A percentile compares a stretch with the other conserved stretches of the same genome.
Conservation (phyloP, 2,888 invertebrate genomes). For the Chromoteleia sp. region DNA sequence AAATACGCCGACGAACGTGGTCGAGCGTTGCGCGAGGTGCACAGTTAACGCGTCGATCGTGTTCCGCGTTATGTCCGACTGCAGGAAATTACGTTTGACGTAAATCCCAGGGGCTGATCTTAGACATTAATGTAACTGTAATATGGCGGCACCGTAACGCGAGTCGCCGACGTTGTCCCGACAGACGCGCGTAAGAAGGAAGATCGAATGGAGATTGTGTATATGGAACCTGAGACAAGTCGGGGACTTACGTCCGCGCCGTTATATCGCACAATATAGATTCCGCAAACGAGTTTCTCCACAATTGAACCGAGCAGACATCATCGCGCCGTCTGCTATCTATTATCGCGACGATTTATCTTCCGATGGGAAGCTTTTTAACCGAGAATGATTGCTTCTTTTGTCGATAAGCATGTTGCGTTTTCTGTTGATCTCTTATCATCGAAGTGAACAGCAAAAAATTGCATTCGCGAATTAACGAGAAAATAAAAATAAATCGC, state of each 20-base stretch:
- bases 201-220: constrained; percentile 58
- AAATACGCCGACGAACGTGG: constrained; percentile 11
- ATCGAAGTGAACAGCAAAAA: neutral
- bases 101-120: constrained; percentile 69
- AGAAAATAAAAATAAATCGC: too few relatives aligned
- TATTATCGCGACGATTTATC: constrained; percentile 63
- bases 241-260: constrained; percentile 51
- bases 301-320: constrained; percentile 52
- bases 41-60: constrained; percentile 39
- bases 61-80: constrained; percentile 33
- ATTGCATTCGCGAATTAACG: too few relatives aligned
- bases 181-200: constrained; percentile 53
- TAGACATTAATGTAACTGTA: constrained; percentile 82
- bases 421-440: neutral
- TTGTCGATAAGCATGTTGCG: constrained; percentile 15
- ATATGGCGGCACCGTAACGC: constrained; percentile 78
- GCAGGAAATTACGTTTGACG: constrained; percentile 61
- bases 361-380: constrained; percentile 59
- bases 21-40: constrained; percentile 29
- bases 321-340: constrained; percentile 52
- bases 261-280: constrained; percentile 58
- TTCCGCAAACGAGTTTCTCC: constrained; percentile 63
- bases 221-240: constrained; percentile 59
- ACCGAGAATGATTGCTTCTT: constrained; percentile 35
- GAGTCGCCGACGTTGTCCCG: constrained; percentile 66